Evolutionary conservation across 2,797 vertebrate genomes (phyloP).

Genomic region (Triplophysa yarkandensis): DNA sequence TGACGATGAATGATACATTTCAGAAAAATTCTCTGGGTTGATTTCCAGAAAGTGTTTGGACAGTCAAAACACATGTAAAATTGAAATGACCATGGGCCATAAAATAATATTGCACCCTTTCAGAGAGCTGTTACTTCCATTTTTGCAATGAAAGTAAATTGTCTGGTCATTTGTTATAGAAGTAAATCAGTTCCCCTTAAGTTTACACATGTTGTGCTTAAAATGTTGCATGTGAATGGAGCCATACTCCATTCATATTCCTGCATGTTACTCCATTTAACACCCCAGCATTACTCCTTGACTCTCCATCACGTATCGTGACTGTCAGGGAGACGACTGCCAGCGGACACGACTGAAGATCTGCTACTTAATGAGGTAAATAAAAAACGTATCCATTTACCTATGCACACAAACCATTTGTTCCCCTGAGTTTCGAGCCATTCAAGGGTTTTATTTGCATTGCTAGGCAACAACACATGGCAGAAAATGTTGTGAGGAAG

Average conservation of each 20-base stretch:
- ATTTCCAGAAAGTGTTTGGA: too few relatives aligned
- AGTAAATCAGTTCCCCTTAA: too few relatives aligned
- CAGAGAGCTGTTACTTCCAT: too few relatives aligned
- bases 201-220: neutral
- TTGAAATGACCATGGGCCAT: neutral
- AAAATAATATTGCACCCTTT: neutral
- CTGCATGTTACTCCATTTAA: neutral
- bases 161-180: too few relatives aligned
- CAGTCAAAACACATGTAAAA: neutral
- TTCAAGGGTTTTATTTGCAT: conserved; percentile 36
- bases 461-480: conserved; percentile 32
- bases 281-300: conserved; percentile 61
- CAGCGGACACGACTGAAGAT: conserved; percentile 87
- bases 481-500: conserved; percentile 24
- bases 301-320: conserved; percentile 80
- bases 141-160: too few relatives aligned
- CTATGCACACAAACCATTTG: conserved; percentile 15
- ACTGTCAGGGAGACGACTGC: conserved; percentile 78
- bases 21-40: neutral
- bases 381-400: conserved; percentile 14
- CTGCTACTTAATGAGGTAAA: conserved; percentile 96
- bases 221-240: neutral
- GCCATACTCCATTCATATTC: neutral
- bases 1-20: neutral
- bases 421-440: neutral